phyloP scores from a whole-genome alignment of 2,888 invertebrate species.

The Tolmerus cingulatus region DNA sequence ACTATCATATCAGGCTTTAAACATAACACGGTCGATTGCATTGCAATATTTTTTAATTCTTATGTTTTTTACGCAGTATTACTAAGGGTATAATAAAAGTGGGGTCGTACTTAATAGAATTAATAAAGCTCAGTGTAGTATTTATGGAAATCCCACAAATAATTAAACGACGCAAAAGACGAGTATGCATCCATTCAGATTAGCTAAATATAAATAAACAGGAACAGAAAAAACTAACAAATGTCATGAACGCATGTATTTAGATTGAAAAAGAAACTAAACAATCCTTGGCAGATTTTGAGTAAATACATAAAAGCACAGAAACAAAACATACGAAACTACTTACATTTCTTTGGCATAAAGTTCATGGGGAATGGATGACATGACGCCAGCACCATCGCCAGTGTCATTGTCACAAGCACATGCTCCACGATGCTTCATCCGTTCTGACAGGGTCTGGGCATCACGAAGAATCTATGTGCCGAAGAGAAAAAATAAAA shows the following conservation, averaged over 20 bases:
- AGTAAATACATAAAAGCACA: background rate
- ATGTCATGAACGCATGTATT: background rate
- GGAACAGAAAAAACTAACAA: background rate
- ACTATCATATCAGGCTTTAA: no score
- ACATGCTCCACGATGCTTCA: conserved; percentile 99
- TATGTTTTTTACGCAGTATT: no score
- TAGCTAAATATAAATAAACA: background rate
- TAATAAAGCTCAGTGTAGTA: background rate
- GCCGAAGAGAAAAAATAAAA: background rate
- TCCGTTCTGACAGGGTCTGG: conserved; percentile 90
- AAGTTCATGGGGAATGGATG: conserved; percentile 94
- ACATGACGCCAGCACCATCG: conserved; percentile 97
- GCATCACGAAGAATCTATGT: conserved; percentile 93
- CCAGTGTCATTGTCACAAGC: conserved; percentile 99
- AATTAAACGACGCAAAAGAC: background rate
- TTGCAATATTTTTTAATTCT: no score
- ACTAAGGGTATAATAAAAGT: no score
- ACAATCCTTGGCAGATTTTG: background rate
- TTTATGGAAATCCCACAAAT: background rate
- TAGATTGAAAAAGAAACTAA: background rate
- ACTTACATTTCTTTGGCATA: conserved; percentile 87
- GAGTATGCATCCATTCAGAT: background rate
- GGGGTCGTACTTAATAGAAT: background rate
- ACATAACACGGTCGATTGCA: no score
- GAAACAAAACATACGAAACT: conserved; percentile 50